A percentile compares a stretch with the other conserved stretches of the same genome.
These are phyloP conservation scores for Rhorus exstirpatorius DNA, from an alignment of 2,888 invertebrate genomes.

Conservation along the genomic window DNA sequence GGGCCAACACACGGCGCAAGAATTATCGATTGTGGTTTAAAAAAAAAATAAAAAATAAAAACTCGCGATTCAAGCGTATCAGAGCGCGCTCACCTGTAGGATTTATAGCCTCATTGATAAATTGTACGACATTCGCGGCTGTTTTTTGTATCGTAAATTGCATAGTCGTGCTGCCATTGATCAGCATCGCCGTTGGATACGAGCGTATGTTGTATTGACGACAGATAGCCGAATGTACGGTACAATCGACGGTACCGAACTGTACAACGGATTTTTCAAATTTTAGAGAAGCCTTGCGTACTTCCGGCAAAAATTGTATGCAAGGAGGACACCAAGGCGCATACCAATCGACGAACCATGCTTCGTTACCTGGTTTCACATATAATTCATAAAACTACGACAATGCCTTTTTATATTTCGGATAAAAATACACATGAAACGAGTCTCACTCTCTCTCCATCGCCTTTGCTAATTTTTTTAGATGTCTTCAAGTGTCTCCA, in stretches of 20 bases:
- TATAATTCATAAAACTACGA: slow-evolving; percentile 25
- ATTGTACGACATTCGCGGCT: slow-evolving; percentile 89
- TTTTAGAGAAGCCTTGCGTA: slow-evolving; percentile 89
- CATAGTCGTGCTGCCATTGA: slow-evolving; percentile 88
- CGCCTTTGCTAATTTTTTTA: too few species aligned
- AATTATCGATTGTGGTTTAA: slow-evolving; percentile 4
- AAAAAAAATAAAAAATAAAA: background rate
- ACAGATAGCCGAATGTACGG: slow-evolving; percentile 88
- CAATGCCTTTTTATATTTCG: too few species aligned
- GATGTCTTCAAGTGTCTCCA: too few species aligned
- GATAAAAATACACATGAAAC: too few species aligned
- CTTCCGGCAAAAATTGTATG: slow-evolving; percentile 89
- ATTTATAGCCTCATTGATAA: slow-evolving; percentile 88
- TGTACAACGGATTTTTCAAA: slow-evolving; percentile 86
- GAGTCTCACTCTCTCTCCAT: too few species aligned
- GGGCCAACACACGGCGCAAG: background rate
- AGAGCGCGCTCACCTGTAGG: slow-evolving; percentile 85
- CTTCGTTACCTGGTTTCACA: slow-evolving; percentile 75
- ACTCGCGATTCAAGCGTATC: background rate
- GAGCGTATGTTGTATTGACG: slow-evolving; percentile 88
- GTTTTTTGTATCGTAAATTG: slow-evolving; percentile 89
- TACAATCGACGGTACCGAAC: slow-evolving; percentile 91
- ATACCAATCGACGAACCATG: slow-evolving; percentile 92
- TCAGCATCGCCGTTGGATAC: slow-evolving; percentile 91
- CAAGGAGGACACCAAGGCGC: slow-evolving; percentile 94